Evolutionary conservation across 2,797 vertebrate genomes (phyloP).

Genomic region (Myotis myotis): DNA sequence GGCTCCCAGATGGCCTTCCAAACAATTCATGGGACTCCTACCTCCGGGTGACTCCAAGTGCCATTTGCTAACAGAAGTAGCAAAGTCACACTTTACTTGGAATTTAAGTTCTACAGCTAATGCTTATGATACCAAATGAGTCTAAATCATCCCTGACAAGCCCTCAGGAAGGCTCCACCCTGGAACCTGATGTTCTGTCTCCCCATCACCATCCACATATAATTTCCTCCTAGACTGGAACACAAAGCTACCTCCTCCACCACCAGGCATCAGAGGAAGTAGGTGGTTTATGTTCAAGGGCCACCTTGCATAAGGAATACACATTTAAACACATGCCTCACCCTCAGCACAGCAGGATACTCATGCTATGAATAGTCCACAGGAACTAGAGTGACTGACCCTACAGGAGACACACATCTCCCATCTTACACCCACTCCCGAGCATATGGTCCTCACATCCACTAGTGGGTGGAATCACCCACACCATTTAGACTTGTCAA

Average conservation of each 20-base stretch:
- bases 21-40: neutral
- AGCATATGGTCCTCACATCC: slow-evolving; percentile 81
- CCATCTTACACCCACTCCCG: slow-evolving; percentile 71
- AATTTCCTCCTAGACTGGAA: neutral
- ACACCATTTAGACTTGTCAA: slow-evolving; percentile 30
- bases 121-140: neutral
- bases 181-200: neutral
- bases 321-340: slow-evolving; percentile 28
- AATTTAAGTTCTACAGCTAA: neutral
- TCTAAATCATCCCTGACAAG: slow-evolving; percentile 15
- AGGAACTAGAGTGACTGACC: slow-evolving; percentile 56
- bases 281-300: slow-evolving; percentile 12
- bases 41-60: neutral
- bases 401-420: slow-evolving; percentile 27
- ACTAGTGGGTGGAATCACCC: slow-evolving; percentile 66
- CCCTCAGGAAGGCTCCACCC: neutral
- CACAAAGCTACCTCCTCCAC: slow-evolving; percentile 45
- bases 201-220: neutral
- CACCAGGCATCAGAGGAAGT: neutral
- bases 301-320: slow-evolving; percentile 7
- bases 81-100: neutral
- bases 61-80: neutral
- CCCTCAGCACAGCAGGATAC: slow-evolving; percentile 1
- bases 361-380: slow-evolving; percentile 45
- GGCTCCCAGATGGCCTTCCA: slow-evolving; percentile 10